Evolutionary conservation across 2,113 vertebrate genomes (phyloP), one percentile per base, ranked within the genome.

Genomic region (Chascanopsetta lugubris): DNA sequence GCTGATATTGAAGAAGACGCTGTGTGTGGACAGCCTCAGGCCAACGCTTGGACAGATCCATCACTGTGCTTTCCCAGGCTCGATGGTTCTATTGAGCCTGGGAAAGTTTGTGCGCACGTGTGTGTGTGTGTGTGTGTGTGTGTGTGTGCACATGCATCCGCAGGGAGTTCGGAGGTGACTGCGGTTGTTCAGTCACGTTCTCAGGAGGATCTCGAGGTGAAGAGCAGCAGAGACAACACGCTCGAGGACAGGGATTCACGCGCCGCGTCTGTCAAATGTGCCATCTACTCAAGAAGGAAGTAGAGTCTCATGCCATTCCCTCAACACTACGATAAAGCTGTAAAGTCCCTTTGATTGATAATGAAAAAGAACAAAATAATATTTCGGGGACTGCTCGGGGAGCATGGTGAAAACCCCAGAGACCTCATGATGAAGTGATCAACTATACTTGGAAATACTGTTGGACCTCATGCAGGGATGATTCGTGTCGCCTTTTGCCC

Each of bases 121-220:
- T 34, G 32, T 34, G 10, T 34, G 11, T 34, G 34, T 36, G 34
- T 36, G 34, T 36, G 13, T 36, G 43, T 45, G 13, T 1, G 17
- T 50, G 49, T 54, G 43, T 20, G 47, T 26, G 30, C 18, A 32
- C 62, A 7, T 11, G 24, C 25, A 59, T 59, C 12, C 61, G n/a
- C 1, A 1, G 13, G 25, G 25, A 25, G 6, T 18, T 47, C 6
- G 36, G 30, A 24, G 24, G 64, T 2, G 34, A 24, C n/a, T n/a
- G 38, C 18, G 25, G 30, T 34, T 57, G 40, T 40, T n/a, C 12
- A 22, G 22, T 12, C n/a, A 63, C 29, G 4, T 51, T 65, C 36
- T 60, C 11, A 6, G 22, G 8, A 11, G 8, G 42, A 56, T n/a
- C n/a, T n/a, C n/a, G n/a, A n/a, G n/a, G n/a, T n/a, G n/a, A n/a